Conservation (phyloP, 2,888 invertebrate genomes). For the Dermolepida albohirtum region DNA sequence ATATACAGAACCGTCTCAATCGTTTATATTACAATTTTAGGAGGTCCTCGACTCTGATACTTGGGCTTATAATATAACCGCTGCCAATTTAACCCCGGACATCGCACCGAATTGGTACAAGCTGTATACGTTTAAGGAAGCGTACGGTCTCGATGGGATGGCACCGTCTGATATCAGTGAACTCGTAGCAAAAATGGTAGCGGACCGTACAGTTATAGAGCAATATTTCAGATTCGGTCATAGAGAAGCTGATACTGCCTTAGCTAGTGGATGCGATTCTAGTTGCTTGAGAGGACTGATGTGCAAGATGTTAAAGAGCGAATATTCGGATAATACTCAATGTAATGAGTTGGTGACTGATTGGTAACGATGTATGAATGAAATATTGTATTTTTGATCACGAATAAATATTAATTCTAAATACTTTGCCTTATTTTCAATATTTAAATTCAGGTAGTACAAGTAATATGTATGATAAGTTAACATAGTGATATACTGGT, state of each 20-base stretch:
- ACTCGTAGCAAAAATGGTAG: conserved; percentile 71
- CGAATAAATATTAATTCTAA: too few species aligned
- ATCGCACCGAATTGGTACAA: conserved; percentile 76
- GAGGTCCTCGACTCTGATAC: conserved; percentile 74
- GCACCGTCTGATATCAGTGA: conserved; percentile 72
- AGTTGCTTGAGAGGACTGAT: conserved; percentile 35
- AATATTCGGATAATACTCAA: conserved; percentile 33
- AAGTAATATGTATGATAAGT: too few species aligned
- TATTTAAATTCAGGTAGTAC: too few species aligned
- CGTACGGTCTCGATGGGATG: conserved; percentile 73
- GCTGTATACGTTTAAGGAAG: conserved; percentile 78
- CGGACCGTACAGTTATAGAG: conserved; percentile 29
- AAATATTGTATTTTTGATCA: too few species aligned
- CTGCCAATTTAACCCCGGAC: conserved; percentile 72
- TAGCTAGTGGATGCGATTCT: conserved; percentile 27
- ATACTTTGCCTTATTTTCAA: too few species aligned
- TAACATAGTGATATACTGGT: too few species aligned
- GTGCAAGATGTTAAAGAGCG: conserved; percentile 36
- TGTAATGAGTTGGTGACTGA: conserved; percentile 24
- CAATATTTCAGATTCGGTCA: conserved; percentile 38
- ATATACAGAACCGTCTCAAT: neutral
- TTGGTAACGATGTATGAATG: conserved; percentile 15
- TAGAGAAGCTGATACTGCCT: conserved; percentile 40
- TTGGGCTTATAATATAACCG: conserved; percentile 82
- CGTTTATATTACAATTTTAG: conserved; percentile 53